A percentile compares a stretch with the other conserved stretches of the same genome.
Evolutionary conservation across 1,140 invertebrate species (phyloP).

Genomic region (Telenomus remus): DNA sequence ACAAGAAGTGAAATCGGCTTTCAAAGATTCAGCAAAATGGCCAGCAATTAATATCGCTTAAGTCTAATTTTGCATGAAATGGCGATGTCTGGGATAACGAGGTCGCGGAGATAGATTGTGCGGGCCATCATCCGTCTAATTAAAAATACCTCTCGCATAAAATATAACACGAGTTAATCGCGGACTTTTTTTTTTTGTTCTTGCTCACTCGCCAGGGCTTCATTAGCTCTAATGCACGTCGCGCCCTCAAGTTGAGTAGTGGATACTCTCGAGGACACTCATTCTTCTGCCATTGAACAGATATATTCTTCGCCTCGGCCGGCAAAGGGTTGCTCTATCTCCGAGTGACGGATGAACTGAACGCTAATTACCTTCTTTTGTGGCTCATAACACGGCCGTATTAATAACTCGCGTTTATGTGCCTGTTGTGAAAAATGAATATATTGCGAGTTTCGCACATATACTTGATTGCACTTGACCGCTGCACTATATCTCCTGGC

Average conservation of each 20-base stretch:
- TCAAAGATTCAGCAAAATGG: constrained; percentile 46
- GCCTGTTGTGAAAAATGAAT: constrained; percentile 67
- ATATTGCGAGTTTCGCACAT: constrained; percentile 49
- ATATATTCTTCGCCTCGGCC: constrained; percentile 27
- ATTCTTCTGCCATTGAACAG: constrained; percentile 47
- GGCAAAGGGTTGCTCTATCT: constrained; percentile 52
- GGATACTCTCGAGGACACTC: constrained; percentile 55
- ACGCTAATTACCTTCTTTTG: constrained; percentile 72
- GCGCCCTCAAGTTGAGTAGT: constrained; percentile 53
- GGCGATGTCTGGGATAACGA: constrained; percentile 45
- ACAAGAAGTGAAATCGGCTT: constrained; percentile 42
- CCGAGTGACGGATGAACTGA: constrained; percentile 70
- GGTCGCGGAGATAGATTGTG: constrained; percentile 60
- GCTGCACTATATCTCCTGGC: constrained; percentile 24
- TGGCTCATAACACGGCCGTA: constrained; percentile 66
- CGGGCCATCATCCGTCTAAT: constrained; percentile 60
- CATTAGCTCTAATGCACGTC: constrained; percentile 70
- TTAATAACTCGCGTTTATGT: constrained; percentile 72
- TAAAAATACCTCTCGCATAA: constrained; percentile 64
- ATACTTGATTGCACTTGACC: constrained; percentile 56
- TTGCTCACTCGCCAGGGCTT: constrained; percentile 55
- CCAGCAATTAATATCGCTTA: constrained; percentile 56
- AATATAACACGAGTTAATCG: constrained; percentile 67
- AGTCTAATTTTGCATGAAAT: constrained; percentile 57
- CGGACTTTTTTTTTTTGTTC: constrained; percentile 49